A percentile compares a stretch with the other conserved stretches of the same genome.
These are phyloP conservation scores for Psix sp. DNA, from an alignment of 1,140 invertebrate genomes.

Conservation along the genomic window DNA sequence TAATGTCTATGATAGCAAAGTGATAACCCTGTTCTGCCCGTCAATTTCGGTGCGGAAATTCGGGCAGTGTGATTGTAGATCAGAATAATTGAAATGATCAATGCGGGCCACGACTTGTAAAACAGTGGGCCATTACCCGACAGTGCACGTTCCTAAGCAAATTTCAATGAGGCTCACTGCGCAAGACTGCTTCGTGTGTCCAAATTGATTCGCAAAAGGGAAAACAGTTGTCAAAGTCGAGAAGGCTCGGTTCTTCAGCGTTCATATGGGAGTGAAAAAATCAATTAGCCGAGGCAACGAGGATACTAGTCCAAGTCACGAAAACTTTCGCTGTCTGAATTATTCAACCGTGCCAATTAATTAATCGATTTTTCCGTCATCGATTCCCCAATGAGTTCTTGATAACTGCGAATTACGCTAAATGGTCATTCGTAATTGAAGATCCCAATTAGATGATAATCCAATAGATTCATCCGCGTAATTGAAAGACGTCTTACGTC, in stretches of 20 bases:
- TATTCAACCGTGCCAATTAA: no score
- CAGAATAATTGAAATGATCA: slow-evolving; percentile 1
- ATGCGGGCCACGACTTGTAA: slow-evolving; percentile 3
- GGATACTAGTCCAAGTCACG: no score
- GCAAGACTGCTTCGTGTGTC: slow-evolving; percentile 7
- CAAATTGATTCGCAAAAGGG: slow-evolving; percentile 23
- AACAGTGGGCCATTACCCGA: slow-evolving; percentile 7
- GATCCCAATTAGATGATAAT: slow-evolving; percentile 3
- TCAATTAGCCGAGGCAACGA: no score
- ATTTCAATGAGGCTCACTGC: slow-evolving; percentile 20
- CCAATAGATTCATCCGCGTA: slow-evolving; percentile 10
- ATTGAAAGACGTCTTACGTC: slow-evolving; percentile 22
- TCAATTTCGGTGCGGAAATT: no score
- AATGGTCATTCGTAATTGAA: not conserved
- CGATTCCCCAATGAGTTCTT: no score
- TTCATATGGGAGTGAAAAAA: no score
- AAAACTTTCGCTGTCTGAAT: no score
- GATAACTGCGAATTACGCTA: not conserved
- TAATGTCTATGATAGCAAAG: no score
- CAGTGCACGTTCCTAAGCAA: slow-evolving; percentile 7
- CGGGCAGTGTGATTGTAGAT: not conserved
- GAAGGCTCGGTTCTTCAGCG: not conserved
- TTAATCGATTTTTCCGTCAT: no score
- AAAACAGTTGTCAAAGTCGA: slow-evolving; percentile 11
- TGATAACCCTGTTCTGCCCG: no score